These are phyloP conservation scores for Podocnemis expansa DNA, from an alignment of 2,113 vertebrate species.

Conservation along the genomic window DNA sequence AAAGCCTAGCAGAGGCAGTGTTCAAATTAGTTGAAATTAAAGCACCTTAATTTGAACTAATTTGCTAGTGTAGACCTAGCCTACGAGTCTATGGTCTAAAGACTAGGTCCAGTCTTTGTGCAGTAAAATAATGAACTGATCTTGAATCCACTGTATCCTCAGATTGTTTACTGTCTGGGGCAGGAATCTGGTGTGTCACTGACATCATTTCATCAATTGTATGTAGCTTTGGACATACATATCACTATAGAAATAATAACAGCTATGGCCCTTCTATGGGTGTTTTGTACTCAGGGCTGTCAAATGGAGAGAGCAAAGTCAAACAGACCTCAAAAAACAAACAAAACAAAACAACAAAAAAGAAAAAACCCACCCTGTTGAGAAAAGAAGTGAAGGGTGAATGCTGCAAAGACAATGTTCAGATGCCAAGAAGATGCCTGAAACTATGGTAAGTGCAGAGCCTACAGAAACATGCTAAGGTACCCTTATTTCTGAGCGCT, in stretches of 20 bases:
- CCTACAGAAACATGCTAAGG: conserved; percentile 35
- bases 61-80: too few species aligned
- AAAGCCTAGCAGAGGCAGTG: too few species aligned
- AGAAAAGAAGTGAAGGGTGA: not conserved
- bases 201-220: not conserved
- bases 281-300: not conserved
- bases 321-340: not conserved
- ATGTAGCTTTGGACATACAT: conserved; percentile 9
- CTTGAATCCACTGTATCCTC: not conserved
- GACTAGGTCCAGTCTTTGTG: not conserved
- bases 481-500: not conserved
- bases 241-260: not conserved
- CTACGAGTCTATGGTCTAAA: not conserved
- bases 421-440: conserved; percentile 20
- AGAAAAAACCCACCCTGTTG: rapidly evolving
- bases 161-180: not conserved
- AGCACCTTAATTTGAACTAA: too few species aligned
- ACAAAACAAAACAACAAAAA: too few species aligned
- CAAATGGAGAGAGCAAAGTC: not conserved
- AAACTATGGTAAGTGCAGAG: not conserved
- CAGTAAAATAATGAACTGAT: not conserved
- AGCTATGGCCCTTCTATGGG: not conserved
- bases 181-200: not conserved
- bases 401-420: not conserved
- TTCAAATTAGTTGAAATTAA: too few species aligned